phyloP scores from a whole-genome alignment of 2,888 invertebrate genomes.

The Leptinotarsa juncta region DNA sequence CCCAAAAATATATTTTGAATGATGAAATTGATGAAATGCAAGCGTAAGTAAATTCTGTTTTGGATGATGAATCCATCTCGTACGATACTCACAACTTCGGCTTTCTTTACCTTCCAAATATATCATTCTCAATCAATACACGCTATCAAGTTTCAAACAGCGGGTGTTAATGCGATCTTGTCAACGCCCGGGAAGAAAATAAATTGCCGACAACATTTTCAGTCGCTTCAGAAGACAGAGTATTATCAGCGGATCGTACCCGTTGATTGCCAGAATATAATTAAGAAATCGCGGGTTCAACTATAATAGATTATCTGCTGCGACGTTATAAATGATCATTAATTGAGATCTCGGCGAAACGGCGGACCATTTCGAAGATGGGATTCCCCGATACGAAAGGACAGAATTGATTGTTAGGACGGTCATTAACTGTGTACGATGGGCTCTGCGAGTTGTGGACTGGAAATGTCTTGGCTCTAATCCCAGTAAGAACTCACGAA shows the following conservation, averaged over 20 bases:
- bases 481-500: no score
- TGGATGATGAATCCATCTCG: no score
- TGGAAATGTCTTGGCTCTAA: neutral
- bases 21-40: no score
- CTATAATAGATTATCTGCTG: conserved; percentile 36
- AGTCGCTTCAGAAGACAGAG: conserved; percentile 25
- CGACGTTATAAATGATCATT: conserved; percentile 35
- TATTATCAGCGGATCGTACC: conserved; percentile 16
- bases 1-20: no score
- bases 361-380: conserved; percentile 37
- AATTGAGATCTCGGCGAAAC: conserved; percentile 33
- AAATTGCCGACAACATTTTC: conserved; percentile 18
- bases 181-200: neutral
- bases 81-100: neutral
- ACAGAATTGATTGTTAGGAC: conserved; percentile 1
- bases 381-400: conserved; percentile 27
- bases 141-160: neutral
- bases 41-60: no score
- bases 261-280: conserved; percentile 34
- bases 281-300: conserved; percentile 39
- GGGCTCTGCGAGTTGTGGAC: neutral
- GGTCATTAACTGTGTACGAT: neutral
- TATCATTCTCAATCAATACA: neutral
- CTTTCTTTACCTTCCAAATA: neutral
- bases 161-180: conserved; percentile 1